phyloP scores from a whole-genome alignment of 2,797 vertebrate genomes.

The Poecilia wingei region DNA sequence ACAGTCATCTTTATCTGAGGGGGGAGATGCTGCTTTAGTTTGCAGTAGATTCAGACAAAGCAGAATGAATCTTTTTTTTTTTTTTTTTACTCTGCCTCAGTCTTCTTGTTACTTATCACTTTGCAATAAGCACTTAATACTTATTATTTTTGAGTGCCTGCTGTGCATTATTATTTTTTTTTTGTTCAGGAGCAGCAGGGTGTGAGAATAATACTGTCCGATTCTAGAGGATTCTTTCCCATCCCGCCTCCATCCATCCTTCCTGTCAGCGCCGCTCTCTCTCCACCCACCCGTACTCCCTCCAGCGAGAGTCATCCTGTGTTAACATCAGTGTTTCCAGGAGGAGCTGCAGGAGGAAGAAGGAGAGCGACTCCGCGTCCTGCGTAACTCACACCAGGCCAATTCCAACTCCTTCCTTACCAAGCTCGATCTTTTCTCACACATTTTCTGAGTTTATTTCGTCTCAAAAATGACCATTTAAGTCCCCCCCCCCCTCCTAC shows the following conservation, averaged over 20 bases:
- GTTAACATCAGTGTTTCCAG: conserved; percentile 68
- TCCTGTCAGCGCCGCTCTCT: conserved; percentile 29
- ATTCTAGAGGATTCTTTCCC: conserved; percentile 57
- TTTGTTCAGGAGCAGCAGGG: conserved; percentile 15
- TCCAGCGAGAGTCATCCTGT: conserved; percentile 64
- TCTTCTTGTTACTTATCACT: not conserved
- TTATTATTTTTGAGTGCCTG: conserved; percentile 2
- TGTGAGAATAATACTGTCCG: conserved; percentile 30
- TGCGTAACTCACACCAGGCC: conserved; percentile 41
- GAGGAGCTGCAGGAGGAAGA: conserved; percentile 45
- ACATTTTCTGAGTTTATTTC: conserved; percentile 3
- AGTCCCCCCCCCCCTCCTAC: not conserved
- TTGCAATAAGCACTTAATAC: not conserved
- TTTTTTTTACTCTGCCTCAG: too few relatives aligned
- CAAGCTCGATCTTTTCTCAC: conserved; percentile 1
- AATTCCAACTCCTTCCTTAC: conserved; percentile 20
- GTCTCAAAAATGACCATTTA: not conserved
- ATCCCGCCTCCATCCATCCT: conserved; percentile 44
- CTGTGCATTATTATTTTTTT: conserved; percentile 42
- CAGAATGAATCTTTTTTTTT: not conserved
- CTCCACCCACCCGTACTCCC: conserved; percentile 56
- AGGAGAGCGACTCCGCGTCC: conserved; percentile 30
- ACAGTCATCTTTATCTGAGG: conserved; percentile 23
- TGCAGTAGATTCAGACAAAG: conserved; percentile 4
- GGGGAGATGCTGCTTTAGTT: conserved; percentile 17